These are phyloP conservation scores for Heteromyza rotundicornis DNA, from an alignment of 2,888 invertebrate species.

Conservation along the genomic window DNA sequence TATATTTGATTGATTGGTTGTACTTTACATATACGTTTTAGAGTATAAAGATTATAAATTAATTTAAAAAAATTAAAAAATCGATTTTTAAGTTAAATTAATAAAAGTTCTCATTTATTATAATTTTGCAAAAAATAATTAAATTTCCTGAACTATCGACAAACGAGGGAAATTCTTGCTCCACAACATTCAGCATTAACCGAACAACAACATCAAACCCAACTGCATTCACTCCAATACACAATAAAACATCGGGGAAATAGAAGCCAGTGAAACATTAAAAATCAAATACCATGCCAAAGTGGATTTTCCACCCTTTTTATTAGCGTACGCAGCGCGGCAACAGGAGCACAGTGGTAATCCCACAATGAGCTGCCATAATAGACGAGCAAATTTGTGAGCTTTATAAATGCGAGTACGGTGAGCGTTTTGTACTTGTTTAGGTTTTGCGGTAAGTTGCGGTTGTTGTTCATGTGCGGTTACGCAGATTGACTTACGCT, in stretches of 20 bases:
- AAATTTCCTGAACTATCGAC: too few relatives aligned
- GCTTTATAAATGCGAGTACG: slow-evolving; percentile 8
- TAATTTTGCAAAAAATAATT: too few relatives aligned
- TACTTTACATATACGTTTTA: too few relatives aligned
- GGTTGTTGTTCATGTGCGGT: slow-evolving; percentile 3
- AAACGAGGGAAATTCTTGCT: too few relatives aligned
- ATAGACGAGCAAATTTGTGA: slow-evolving; percentile 39
- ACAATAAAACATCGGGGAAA: slow-evolving; percentile 19
- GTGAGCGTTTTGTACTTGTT: slow-evolving; percentile 19
- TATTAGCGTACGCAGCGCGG: slow-evolving; percentile 33
- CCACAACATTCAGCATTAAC: too few relatives aligned
- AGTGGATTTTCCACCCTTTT: slow-evolving; percentile 58
- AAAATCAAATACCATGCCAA: slow-evolving; percentile 57
- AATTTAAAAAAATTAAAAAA: too few relatives aligned
- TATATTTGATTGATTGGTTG: too few relatives aligned
- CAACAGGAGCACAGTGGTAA: slow-evolving; percentile 36
- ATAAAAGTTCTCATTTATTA: too few relatives aligned
- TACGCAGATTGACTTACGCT: slow-evolving; percentile 47
- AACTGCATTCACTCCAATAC: too few relatives aligned
- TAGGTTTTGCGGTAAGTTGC: neutral
- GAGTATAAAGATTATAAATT: too few relatives aligned
- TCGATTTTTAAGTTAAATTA: too few relatives aligned
- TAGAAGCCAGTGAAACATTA: slow-evolving; percentile 37
- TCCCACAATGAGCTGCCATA: slow-evolving; percentile 58
- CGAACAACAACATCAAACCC: too few relatives aligned